phyloP scores from a whole-genome alignment of 2,113 vertebrate genomes.

The Muscicapa adusta region DNA sequence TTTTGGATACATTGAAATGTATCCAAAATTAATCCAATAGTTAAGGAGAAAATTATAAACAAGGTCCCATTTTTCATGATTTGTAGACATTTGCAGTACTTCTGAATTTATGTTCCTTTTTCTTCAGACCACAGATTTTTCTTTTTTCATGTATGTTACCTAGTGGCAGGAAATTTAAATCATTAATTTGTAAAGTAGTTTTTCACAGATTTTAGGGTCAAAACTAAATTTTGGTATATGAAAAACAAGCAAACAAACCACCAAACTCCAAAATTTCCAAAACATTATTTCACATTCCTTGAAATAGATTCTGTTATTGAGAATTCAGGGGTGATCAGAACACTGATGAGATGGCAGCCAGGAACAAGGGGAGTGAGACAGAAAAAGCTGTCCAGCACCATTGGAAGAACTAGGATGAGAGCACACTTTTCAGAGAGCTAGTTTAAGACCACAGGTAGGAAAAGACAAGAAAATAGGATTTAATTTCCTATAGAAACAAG shows the following conservation, averaged over 20 bases:
- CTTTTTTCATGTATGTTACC: background rate
- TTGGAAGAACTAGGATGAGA: background rate
- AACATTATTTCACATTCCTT: background rate
- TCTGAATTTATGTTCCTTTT: background rate
- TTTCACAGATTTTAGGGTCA: background rate
- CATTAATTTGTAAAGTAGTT: background rate
- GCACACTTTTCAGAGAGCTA: background rate
- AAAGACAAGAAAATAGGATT: background rate
- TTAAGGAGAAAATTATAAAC: background rate
- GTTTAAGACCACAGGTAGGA: background rate
- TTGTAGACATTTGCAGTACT: background rate
- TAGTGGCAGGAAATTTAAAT: background rate
- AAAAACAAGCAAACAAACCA: background rate
- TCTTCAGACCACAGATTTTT: background rate
- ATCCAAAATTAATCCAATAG: background rate
- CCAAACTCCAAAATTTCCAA: rapidly evolving
- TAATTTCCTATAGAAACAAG: background rate
- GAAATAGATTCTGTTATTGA: background rate
- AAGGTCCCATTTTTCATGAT: background rate
- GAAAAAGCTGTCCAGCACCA: background rate
- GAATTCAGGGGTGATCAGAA: background rate
- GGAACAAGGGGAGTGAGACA: background rate
- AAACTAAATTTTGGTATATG: background rate
- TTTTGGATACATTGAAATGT: background rate
- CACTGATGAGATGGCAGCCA: background rate